Base-by-base conservation (phyloP, 1,140 invertebrate species). In the Oedothorax gibbosus region DNA sequence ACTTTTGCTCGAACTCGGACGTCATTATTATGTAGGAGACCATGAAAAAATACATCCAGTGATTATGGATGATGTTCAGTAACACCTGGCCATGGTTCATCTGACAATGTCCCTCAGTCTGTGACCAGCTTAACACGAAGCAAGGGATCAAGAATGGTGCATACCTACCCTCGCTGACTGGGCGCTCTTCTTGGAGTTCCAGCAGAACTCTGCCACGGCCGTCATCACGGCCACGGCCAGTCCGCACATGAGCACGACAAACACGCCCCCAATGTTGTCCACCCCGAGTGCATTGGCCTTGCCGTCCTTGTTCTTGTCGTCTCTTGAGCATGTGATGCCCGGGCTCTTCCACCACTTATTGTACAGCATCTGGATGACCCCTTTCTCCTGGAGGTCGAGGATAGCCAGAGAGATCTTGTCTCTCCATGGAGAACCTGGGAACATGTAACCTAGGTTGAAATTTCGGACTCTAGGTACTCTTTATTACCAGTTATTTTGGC, bases 301-400 rank as follows among this genome's bases (percentile, higher is more conserved):
- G 50, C 95, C 95, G 88, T 98, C 96, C 88, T 96, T 98, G 87
- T 93, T 94, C 89, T 96, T 96, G 80, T 98, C 96, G 87, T 97
- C 95, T 78, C 95, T 91, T 87, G 95, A 96, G 89, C 97, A 98
- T 4, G 96, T 95, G 87, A 97, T 96, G 0, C 95, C 96, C 0
- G 96, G 96, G 89, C 97, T 96, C 90, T 98, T 97, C 97, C 97
- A 99, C 97, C 97, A 99, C 90, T 97, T 98, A 89, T 97, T 96
- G 89, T 98, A 98, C 57, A 97, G 90, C 89, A 97, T 96, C 92
- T 98, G 96, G 88, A 98, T 97, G 72, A 94, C 94, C 0, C 97
- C 97, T 89, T 97, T 97, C 90, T 99, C 97, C 89, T 99, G 97
- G 0, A 99, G 92, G 88, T 98, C 96, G 57, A 99, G 91, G 88